Base-by-base conservation (phyloP, 1,140 invertebrate genomes). In the Drosophila paulistorum region DNA sequence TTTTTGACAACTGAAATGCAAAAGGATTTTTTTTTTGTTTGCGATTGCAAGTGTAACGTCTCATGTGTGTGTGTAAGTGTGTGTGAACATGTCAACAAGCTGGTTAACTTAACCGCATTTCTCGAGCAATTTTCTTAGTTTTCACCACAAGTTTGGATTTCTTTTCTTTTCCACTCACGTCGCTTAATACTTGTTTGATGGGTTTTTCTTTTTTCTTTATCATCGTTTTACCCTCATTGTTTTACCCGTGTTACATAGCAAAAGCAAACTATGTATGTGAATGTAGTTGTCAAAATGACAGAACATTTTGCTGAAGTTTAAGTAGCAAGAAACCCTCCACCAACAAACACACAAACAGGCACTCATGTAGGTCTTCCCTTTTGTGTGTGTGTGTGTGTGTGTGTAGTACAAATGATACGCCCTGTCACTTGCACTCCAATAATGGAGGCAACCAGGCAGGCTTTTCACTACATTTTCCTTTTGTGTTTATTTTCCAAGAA, bases 251-350 rank as follows among this genome's bases (percentile, higher is more conserved):
- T 20, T 58, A 33, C 61, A 62, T 54, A 63, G 54, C 37, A 57
- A 70, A 62, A 69, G 67, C 67, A 42, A 59, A 37, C 70, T 57
- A 41, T 62, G 61, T 71, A 45, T 77, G 20, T 51, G 59, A 45
- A 65, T 66, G 65, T 73, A 74, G 75, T 68, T 82, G 82, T 81
- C 78, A 79, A 85, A 85, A 81, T 80, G 80, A 87, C 80, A 89
- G 84, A 77, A 74, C 71, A 79, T 79, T 77, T 83, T 87, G 72
- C 79, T 73, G 61, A 79, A 69, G 69, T 74, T 82, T 79, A 87
- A 87, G 83, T 82, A 87, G 79, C 83, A 70, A 59, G 64, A 69
- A 72, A 30, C 30, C 11, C 54, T 14, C 54, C 54, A 30, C 33
- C 13, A 37, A 51, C 17, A 10, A 17, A 20, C 7, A 41, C 62